Base-by-base conservation (phyloP, 2,797 vertebrate species). In the Pseudomugil gertrudae region DNA sequence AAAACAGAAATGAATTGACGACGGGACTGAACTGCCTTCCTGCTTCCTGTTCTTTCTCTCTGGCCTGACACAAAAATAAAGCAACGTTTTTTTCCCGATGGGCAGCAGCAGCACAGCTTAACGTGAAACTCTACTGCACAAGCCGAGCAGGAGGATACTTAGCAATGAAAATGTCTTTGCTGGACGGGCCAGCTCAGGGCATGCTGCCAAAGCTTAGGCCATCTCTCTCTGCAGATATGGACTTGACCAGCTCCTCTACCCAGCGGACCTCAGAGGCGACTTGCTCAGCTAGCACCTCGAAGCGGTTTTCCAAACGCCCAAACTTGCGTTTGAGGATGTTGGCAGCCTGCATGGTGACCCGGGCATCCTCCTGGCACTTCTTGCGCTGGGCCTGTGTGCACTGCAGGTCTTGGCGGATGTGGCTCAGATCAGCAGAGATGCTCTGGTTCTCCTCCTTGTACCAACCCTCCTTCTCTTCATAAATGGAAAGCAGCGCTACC, bases 391-490 rank as follows among this genome's bases (percentile, higher is more conserved):
- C 83, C 84, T 98, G 96, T 0, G 95, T 90, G 78, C 91, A 94
- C 79, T 95, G 96, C 81, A 98, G 93, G 91, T 99, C 97, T 61
- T 95, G 95, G 1, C 95, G 95, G 84, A 99, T 94, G 76, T 94
- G 94, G 68, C 87, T 91, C 68, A 99, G 91, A 87, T 98, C 95
- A 14, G 93, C 88, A 68, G 95, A 94, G 64, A 98, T 94, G 89
- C 95, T 96, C 76, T 96, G 95, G 0, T 96, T 96, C 89, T 98
- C 97, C 90, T 98, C 97, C 27, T 95, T 95, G 91, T 98, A 98
- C 96, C 97, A 98, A 1, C 95, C 90, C 85, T 99, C 97, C 88
- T 98, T 98, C 91, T 98, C 97, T 78, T 97, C 97, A 0, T 97
- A 98, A 80, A 98, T 97, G 70, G 96, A 97, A 24, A 95, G 88